Base-by-base conservation (phyloP, 1,140 invertebrate species). In the Drosophila sturtevanti region DNA sequence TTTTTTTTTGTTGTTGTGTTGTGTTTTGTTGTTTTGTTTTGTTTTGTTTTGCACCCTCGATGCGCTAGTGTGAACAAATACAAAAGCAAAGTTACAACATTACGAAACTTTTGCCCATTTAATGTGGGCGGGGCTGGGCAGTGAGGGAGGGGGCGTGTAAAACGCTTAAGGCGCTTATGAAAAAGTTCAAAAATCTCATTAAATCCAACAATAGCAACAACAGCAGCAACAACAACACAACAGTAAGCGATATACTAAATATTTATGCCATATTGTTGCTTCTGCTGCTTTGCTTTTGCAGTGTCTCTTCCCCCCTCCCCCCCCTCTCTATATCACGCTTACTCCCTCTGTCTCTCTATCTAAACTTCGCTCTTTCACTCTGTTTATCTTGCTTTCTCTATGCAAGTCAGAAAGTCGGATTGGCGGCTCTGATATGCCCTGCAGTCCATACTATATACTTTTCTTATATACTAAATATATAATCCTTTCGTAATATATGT, bases 201-300 rank as follows among this genome's bases (percentile, higher is more conserved):
- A 48, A 48, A 48, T 48, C 41, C 16, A 48, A 48, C 41, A 48
- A 48, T 21, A 48, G 16, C 41, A 48, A 18, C 41, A 48, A 75
- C 63, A 68, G 58, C 38, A 60, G 18, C 18, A 56, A 62, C 73
- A 48, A 48, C 18, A 56, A 62, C 73, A 48, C 18, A 48, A 48
- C 18, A 21, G 16, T 21, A 48, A 48, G 41, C 41, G 16, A 48
- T 48, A 48, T 48, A 48, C 41, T 86, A 86, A 86, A 86, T 86
- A 87, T 86, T 86, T 86, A 86, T 77, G 73, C 82, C 64, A 65
- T 77, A 63, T 62, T 68, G 79, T 61, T 81, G 69, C n/a, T 66
- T 51, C 56, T 79, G 69, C 61, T 77, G 67, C 72, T 6, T 6
- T 72, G 81, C 77, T 77, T n/a, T n/a, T n/a, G n/a, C n/a, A n/a